These are phyloP conservation scores for Delichon dasypus DNA, from an alignment of 2,797 vertebrate species.

Conservation along the genomic window DNA sequence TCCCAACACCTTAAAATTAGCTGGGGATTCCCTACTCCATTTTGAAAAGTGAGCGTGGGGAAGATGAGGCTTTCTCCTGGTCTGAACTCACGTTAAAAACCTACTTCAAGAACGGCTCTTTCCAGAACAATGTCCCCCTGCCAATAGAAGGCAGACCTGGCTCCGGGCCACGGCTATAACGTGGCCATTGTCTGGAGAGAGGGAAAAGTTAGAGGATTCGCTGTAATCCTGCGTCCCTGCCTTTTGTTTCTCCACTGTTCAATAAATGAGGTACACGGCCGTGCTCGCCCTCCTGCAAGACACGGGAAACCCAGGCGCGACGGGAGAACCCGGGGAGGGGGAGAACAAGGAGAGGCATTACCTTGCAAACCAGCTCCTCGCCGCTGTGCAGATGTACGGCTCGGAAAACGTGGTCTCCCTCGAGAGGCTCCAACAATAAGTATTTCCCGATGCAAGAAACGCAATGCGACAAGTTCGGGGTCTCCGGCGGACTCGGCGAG, in stretches of 20 bases:
- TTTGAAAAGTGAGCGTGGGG: conserved; percentile 32
- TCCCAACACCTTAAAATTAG: conserved; percentile 29
- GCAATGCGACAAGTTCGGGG: conserved; percentile 97
- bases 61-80: not conserved
- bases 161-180: conserved; percentile 52
- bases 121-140: conserved; percentile 4
- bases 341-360: conserved; percentile 60
- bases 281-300: not conserved
- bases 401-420: conserved; percentile 98
- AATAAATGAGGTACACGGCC: not conserved
- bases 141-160: conserved; percentile 13
- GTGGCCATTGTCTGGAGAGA: conserved; percentile 68
- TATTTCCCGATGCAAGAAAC: conserved; percentile 99
- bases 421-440: conserved; percentile 97
- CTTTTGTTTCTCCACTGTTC: conserved; percentile 20
- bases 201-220: conserved; percentile 56
- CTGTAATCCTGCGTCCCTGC: not conserved
- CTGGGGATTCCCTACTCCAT: conserved; percentile 60
- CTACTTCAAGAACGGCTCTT: conserved; percentile 7
- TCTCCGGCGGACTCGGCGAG: conserved; percentile 97
- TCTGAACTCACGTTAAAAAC: conserved; percentile 27
- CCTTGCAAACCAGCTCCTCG: conserved; percentile 98
- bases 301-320: not conserved
- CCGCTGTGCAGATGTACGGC: conserved; percentile 97
- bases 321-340: not conserved